Evolutionary conservation across 2,113 vertebrate genomes (phyloP), one percentile per base, ranked within the genome.

Genomic region (Coptodon rendalli): DNA sequence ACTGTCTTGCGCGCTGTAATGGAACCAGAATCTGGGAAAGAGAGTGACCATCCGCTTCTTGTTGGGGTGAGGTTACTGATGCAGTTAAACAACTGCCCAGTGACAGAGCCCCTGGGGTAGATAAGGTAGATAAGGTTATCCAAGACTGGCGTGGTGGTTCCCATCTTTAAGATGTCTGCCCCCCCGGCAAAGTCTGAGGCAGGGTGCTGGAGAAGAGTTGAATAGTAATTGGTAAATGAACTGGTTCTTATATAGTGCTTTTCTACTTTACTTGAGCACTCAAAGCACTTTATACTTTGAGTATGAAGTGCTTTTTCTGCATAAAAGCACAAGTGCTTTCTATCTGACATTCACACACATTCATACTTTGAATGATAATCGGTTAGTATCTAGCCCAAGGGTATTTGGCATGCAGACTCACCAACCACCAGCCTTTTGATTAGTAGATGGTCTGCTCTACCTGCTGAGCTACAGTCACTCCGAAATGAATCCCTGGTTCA

Each of bases 381-480:
- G 3, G 61, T 66, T 66, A 38, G 61, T 66, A 66, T 38, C 34
- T 38, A 38, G 34, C 34, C 34, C 1, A 66, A 5, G 61, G 61
- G 17, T n/a, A 66, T 66, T 66, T 66, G 61, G 34, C 10, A 66
- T 66, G 61, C 19, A 1, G 61, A 38, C 19, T 66, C 34, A 66
- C 31, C 61, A 66, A 66, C 10, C 57, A 61, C 27, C 59, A 66
- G 61, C 61, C 31, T 66, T 66, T 36, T 66, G 61, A 38, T 66
- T 66, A 66, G 17, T 12, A 38, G 61, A 66, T 36, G 61, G 10
- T 66, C 17, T 66, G 34, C 61, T 66, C 34, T 22, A 1, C 61
- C 34, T 66, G 34, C 10, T 66, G 17, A 66, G 34, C 0, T 63
- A 63, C 61, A 38, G 61, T 66, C 10, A 66, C 0, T 7, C 3